Percentiles rank a stretch among this genome's conserved stretches.
Conservation (phyloP, 1,140 invertebrate genomes). For the Cardiocondyla obscurior region DNA sequence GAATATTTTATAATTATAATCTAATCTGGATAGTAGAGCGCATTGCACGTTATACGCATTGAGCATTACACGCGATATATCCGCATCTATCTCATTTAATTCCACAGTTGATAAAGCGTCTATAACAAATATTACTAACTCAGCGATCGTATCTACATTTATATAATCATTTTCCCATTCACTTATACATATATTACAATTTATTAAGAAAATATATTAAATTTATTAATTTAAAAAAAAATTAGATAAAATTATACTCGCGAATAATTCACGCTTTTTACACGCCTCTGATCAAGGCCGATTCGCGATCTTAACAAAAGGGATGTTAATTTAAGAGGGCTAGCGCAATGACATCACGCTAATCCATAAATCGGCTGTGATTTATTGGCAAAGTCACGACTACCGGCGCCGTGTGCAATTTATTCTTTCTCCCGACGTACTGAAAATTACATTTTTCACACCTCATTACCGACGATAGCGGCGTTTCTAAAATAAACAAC, state of each 20-base stretch:
- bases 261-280: background rate
- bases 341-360: conserved; percentile 2
- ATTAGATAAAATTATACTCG: background rate
- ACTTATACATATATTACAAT: background rate
- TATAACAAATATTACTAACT: background rate
- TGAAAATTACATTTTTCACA: conserved; percentile 21
- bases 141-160: background rate
- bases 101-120: background rate
- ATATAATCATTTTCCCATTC: background rate
- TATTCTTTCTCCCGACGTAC: background rate
- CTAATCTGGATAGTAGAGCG: background rate
- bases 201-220: background rate
- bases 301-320: background rate
- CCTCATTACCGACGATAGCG: background rate
- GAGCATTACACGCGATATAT: background rate
- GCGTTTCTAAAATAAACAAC: background rate
- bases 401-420: background rate
- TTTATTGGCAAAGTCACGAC: conserved; percentile 3
- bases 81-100: background rate
- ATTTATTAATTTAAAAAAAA: background rate
- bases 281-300: background rate
- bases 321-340: background rate
- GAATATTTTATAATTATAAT: background rate
- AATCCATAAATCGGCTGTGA: conserved; percentile 21
- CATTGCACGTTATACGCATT: background rate